Evolutionary conservation across 1,140 invertebrate genomes (phyloP), one percentile per base, ranked within the genome.

Genomic region (Papilio dardanus): DNA sequence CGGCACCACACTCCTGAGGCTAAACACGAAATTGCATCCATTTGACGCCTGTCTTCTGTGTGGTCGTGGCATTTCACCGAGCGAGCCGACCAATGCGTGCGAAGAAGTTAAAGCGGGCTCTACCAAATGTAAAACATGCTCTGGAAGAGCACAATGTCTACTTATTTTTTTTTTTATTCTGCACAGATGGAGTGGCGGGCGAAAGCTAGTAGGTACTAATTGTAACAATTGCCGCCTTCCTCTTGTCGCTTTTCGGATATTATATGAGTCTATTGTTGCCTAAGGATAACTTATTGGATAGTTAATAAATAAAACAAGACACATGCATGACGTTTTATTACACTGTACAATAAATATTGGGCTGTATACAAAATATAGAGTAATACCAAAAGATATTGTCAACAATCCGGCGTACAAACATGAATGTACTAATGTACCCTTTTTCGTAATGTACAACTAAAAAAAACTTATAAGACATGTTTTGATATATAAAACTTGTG

Each of bases 311-410:
- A 79, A 76, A 77, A 80, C 42, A 79, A 71, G 77, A 83, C 86
- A 89, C 90, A 92, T 92, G 91, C 91, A 92, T 89, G 84, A 83
- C 91, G 88, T 86, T 91, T 93, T 90, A 93, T 92, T 93, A 92
- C 90, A 92, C 90, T 93, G 91, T 93, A 93, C 91, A 93, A 91
- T 93, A 93, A 89, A 93, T 90, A 91, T 91, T 85, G 89, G 85
- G 86, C 85, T 91, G 88, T 93, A 92, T 93, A 93, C 87, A 93
- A 93, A 93, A 93, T 92, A 91, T 93, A 93, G 86, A 90, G 83
- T 83, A 89, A 88, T 88, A 90, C 82, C 86, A 92, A 93, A 93
- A 92, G 86, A 92, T 92, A 93, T 92, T 93, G 89, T 93, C 91
- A 83, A 89, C 88, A 92, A 87, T 89, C 88, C 86, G 85, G 83